Percentiles rank a stretch among this genome's conserved stretches.
Evolutionary conservation across 2,113 vertebrate genomes (phyloP).

Genomic region (Arizona elegans): DNA sequence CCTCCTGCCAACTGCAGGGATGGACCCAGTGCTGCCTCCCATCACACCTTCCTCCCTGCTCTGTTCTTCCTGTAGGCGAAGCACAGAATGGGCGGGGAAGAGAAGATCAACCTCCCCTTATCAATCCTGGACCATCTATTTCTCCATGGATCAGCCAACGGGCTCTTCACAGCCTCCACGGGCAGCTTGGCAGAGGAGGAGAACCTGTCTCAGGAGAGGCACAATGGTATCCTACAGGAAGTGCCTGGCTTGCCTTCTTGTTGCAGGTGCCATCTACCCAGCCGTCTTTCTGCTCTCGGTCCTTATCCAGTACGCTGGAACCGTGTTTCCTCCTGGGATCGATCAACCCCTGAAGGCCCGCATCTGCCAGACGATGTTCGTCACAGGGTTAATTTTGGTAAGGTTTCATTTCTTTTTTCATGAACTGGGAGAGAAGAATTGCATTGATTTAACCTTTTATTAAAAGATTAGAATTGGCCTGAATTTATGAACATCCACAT

Average conservation of each 20-base stretch:
- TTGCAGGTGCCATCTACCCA: rapidly evolving
- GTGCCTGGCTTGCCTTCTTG: background rate
- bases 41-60: background rate
- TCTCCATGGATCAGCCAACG: background rate
- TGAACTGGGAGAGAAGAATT: background rate
- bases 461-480: background rate
- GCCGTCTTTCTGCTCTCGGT: background rate
- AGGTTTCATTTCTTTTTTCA: constrained; percentile 27
- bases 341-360: constrained; percentile 56
- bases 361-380: constrained; percentile 23
- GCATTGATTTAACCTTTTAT: background rate
- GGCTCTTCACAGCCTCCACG: background rate
- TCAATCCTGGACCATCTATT: background rate
- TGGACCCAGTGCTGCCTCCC: background rate
- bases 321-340: constrained; percentile 52
- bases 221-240: background rate
- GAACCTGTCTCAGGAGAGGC: background rate
- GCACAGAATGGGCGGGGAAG: background rate
- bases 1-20: background rate
- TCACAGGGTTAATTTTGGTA: background rate
- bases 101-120: background rate
- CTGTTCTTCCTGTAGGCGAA: background rate
- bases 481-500: background rate
- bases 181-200: background rate
- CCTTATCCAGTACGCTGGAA: background rate